Percentiles rank a stretch among this genome's conserved stretches.
Conservation (phyloP, 1,140 invertebrate genomes). For the Cardiocondyla obscurior region DNA sequence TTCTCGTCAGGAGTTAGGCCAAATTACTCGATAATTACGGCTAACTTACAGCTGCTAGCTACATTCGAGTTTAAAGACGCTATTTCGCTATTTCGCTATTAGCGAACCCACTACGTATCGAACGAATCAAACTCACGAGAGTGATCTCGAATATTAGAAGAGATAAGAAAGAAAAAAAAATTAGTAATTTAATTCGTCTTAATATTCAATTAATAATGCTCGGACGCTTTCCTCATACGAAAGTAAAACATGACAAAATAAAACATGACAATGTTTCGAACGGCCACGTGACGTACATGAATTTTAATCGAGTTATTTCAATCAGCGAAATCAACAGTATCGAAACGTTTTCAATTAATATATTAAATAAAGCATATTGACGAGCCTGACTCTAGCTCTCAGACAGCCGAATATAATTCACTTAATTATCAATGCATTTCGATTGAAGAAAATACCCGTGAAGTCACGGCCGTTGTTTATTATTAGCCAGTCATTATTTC, state of each 20-base stretch:
- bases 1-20: background rate
- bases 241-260: background rate
- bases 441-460: background rate
- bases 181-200: too few relatives aligned
- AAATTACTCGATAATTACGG: conserved; percentile 7
- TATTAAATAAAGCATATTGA: background rate
- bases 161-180: too few relatives aligned
- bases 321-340: background rate
- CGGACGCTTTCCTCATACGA: background rate
- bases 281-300: background rate
- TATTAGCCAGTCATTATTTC: background rate
- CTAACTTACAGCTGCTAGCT: background rate
- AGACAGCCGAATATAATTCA: conserved; percentile 18
- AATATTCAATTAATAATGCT: too few relatives aligned
- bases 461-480: background rate
- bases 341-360: background rate
- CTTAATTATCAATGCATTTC: conserved; percentile 18
- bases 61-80: background rate
- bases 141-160: too few relatives aligned
- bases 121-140: conserved; percentile 30
- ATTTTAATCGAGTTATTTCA: background rate
- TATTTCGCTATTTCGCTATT: conserved; percentile 16
- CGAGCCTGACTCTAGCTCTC: background rate
- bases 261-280: background rate
- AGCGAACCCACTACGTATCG: conserved; percentile 21